Conservation (phyloP, 2,888 invertebrate species). For the Hirtodrosophila confusa region DNA sequence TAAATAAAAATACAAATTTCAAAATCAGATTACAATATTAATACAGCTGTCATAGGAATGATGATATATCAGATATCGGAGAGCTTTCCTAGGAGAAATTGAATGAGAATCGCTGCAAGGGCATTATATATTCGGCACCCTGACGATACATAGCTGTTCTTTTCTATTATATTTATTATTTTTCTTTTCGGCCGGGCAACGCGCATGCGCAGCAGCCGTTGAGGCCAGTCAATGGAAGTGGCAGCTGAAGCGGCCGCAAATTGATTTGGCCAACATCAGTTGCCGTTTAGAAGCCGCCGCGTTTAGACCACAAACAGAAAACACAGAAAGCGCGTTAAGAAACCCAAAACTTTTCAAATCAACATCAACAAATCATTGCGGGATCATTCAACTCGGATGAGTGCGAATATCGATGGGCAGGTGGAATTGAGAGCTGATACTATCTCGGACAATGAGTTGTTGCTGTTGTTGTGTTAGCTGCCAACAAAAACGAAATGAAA, state of each 20-base stretch:
- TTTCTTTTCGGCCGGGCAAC: slow-evolving; percentile 10
- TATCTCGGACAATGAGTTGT: slow-evolving; percentile 41
- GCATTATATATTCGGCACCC: too few species aligned
- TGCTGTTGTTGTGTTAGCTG: slow-evolving; percentile 27
- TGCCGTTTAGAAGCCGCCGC: slow-evolving; percentile 75
- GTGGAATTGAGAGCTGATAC: slow-evolving; percentile 41
- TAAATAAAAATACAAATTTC: too few species aligned
- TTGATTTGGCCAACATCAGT: slow-evolving; percentile 75
- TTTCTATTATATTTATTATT: slow-evolving; percentile 10
- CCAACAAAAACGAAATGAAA: slow-evolving; percentile 56
- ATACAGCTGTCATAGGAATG: too few species aligned
- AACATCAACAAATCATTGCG: slow-evolving; percentile 25
- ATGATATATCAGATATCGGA: too few species aligned
- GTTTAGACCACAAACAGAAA: slow-evolving; percentile 61
- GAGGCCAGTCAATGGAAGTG: slow-evolving; percentile 23
- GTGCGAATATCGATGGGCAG: slow-evolving; percentile 68
- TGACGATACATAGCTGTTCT: background rate
- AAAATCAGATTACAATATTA: too few species aligned
- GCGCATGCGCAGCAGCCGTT: slow-evolving; percentile 23
- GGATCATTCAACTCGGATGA: slow-evolving; percentile 31
- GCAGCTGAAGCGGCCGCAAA: slow-evolving; percentile 42
- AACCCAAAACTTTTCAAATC: slow-evolving; percentile 11
- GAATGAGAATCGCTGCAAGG: too few species aligned
- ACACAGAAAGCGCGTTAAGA: slow-evolving; percentile 9
- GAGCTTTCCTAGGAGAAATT: too few species aligned